These are phyloP conservation scores for Pavo muticus DNA, from an alignment of 2,113 vertebrate genomes.

Conservation along the genomic window DNA sequence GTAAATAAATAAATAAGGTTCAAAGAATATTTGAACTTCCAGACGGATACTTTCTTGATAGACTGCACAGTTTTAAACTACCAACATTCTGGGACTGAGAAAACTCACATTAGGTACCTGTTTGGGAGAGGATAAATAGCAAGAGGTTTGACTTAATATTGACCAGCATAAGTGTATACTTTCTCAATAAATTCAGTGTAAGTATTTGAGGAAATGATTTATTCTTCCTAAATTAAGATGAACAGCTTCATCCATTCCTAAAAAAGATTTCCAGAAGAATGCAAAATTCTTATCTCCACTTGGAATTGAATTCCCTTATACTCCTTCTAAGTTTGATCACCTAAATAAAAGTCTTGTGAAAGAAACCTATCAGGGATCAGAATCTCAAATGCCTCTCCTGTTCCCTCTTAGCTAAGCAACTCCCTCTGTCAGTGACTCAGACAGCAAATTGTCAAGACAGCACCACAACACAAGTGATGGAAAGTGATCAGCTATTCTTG, in stretches of 20 bases:
- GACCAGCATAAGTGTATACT: background rate
- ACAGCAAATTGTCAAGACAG: background rate
- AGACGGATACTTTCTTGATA: background rate
- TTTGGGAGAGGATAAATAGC: background rate
- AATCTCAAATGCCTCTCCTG: background rate
- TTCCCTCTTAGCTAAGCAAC: background rate
- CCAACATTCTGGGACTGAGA: background rate
- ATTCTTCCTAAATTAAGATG: background rate
- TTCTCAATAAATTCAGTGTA: background rate
- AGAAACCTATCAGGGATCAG: background rate
- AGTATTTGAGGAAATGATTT: background rate
- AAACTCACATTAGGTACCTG: background rate
- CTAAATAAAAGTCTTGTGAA: too few species aligned
- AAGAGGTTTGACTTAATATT: background rate
- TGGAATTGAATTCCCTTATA: background rate
- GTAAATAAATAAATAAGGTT: background rate
- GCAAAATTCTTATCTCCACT: background rate
- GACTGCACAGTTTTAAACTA: background rate
- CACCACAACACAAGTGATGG: background rate
- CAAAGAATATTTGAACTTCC: background rate
- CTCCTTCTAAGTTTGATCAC: background rate
- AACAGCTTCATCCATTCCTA: background rate
- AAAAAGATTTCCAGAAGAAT: background rate
- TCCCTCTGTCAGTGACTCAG: background rate
- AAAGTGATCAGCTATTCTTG: background rate